A percentile compares a stretch with the other conserved stretches of the same genome.
Conservation (phyloP, 2,113 vertebrate species). For the Cnemophilus loriae region DNA sequence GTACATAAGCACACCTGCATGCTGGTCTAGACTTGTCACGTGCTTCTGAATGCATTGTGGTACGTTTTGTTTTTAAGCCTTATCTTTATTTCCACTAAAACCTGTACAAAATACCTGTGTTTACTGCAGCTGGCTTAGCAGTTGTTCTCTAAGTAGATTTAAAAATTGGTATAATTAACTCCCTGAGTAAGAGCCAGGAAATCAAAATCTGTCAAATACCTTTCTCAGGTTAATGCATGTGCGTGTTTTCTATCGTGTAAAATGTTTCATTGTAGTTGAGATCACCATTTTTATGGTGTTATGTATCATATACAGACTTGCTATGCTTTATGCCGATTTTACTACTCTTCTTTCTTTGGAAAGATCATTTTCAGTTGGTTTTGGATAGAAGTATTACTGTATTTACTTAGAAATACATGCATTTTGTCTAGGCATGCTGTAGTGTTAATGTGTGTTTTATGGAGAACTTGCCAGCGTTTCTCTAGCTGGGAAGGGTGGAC, state of each 20-base stretch:
- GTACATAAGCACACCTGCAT: not conserved
- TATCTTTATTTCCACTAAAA: not conserved
- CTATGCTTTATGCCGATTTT: slow-evolving; percentile 19
- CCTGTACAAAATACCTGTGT: not conserved
- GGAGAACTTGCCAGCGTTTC: not conserved
- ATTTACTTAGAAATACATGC: not conserved
- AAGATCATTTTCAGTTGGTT: not conserved
- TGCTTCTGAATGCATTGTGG: not conserved
- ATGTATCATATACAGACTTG: slow-evolving; percentile 16
- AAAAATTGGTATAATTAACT: slow-evolving; percentile 36
- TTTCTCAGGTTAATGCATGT: not conserved
- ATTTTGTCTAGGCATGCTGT: not conserved
- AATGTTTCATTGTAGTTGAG: slow-evolving; percentile 2
- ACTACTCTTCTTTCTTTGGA: not conserved
- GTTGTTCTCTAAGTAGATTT: not conserved
- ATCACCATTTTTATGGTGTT: slow-evolving; percentile 6
- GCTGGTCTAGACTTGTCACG: not conserved
- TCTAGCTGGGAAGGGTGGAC: not conserved
- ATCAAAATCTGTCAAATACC: slow-evolving; percentile 33
- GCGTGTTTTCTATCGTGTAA: slow-evolving; percentile 13
- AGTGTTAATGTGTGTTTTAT: not conserved
- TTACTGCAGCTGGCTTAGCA: not conserved
- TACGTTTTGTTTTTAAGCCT: not conserved
- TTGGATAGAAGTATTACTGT: not conserved
- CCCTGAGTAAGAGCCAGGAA: slow-evolving; percentile 15